phyloP scores from a whole-genome alignment of 2,797 vertebrate species.

The Sebastes oblongus region DNA sequence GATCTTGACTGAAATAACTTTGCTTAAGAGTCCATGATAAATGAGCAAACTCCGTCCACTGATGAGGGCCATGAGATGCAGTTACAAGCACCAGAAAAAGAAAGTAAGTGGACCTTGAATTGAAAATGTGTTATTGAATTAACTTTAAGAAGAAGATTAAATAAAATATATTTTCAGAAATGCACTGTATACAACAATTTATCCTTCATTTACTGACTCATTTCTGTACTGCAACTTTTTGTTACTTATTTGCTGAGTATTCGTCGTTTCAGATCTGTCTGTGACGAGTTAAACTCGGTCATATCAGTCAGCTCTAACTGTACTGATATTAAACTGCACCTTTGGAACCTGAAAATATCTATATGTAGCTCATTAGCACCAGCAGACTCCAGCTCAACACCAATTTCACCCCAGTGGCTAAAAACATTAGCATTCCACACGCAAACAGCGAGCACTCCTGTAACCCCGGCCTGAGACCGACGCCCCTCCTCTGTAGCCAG shows the following conservation, averaged over 20 bases:
- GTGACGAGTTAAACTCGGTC: too few relatives aligned
- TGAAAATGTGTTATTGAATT: not conserved
- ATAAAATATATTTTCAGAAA: not conserved
- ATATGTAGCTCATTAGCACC: slow-evolving; percentile 47
- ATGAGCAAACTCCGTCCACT: not conserved
- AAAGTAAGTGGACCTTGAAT: not conserved
- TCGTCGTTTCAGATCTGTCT: not conserved
- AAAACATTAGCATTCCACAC: slow-evolving; percentile 46
- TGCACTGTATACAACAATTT: not conserved
- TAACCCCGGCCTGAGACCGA: slow-evolving; percentile 45
- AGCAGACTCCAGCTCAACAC: slow-evolving; percentile 11
- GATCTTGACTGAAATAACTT: not conserved
- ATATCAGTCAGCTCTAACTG: not conserved
- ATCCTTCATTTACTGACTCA: not conserved
- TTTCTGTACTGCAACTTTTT: not conserved
- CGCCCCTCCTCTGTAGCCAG: slow-evolving; percentile 40
- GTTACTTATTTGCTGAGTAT: not conserved
- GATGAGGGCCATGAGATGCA: not conserved
- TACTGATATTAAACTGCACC: not conserved
- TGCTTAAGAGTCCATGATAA: not conserved
- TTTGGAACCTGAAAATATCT: slow-evolving; percentile 2
- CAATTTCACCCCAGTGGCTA: slow-evolving; percentile 38
- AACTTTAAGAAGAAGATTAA: not conserved
- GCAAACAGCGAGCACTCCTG: slow-evolving; percentile 15
- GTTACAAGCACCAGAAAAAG: too few relatives aligned